Percentiles rank a stretch among this genome's conserved stretches.
Evolutionary conservation across 2,797 vertebrate species (phyloP).

Genomic region (Tenualosa thibaudeaui): DNA sequence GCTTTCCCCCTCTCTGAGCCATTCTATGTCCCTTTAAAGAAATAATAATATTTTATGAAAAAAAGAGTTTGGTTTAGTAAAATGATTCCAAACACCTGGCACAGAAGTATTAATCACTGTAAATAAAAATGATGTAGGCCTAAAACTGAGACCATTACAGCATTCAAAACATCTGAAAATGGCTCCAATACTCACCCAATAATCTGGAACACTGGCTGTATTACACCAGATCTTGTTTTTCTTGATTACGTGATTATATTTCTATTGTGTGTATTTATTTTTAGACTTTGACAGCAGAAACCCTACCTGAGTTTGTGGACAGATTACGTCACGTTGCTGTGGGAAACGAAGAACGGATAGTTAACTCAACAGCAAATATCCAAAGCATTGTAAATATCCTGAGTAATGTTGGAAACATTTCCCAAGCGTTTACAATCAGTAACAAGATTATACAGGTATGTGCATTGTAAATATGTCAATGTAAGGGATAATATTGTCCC

Average conservation of each 20-base stretch:
- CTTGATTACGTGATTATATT: not conserved
- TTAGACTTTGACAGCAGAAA: not conserved
- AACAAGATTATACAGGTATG: not conserved
- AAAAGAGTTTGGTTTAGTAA: too few species aligned
- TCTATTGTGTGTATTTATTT: not conserved
- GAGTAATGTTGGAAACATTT: not conserved
- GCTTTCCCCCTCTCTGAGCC: too few species aligned
- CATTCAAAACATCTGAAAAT: too few species aligned
- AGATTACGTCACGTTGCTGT: not conserved
- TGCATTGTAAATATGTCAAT: not conserved
- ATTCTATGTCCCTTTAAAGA: too few species aligned
- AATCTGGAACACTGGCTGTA: too few species aligned
- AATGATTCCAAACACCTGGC: too few species aligned
- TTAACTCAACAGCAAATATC: not conserved
- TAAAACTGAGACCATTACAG: too few species aligned
- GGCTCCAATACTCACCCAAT: too few species aligned
- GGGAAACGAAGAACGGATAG: not conserved
- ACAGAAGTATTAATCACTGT: too few species aligned
- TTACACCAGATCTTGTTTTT: not conserved
- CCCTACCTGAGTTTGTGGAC: not conserved
- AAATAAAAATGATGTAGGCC: too few species aligned
- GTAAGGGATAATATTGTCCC: too few species aligned
- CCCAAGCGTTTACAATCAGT: not conserved
- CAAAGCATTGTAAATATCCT: not conserved
- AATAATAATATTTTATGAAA: too few species aligned